Percentiles rank a stretch among this genome's conserved stretches.
Evolutionary conservation across 2,888 invertebrate species (phyloP).

Genomic region (Acholoe squamosa): DNA sequence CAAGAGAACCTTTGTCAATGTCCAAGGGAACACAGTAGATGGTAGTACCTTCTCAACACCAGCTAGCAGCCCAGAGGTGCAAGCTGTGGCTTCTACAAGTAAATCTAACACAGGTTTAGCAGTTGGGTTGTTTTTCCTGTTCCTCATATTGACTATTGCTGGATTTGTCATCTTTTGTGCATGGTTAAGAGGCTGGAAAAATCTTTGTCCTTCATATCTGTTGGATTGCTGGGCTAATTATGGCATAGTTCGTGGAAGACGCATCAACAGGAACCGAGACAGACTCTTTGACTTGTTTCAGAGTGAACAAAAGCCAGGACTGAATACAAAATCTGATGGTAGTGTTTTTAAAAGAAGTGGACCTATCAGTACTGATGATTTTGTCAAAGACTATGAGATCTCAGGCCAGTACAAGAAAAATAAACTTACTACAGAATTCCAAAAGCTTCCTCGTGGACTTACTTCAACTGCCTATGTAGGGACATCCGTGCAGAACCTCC

Average conservation of each 20-base stretch:
- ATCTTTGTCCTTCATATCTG: background rate
- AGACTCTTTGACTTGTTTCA: too few species aligned
- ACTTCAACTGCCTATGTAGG: background rate
- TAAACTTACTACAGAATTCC: background rate
- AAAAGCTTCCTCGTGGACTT: constrained; percentile 9
- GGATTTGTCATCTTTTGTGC: background rate
- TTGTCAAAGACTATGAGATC: background rate
- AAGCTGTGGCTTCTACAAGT: background rate
- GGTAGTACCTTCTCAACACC: constrained; percentile 30
- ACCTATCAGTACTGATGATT: background rate
- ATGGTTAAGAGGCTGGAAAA: background rate
- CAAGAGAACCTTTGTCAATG: constrained; percentile 85
- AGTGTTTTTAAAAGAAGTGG: background rate
- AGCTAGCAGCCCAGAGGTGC: background rate
- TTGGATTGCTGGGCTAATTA: background rate
- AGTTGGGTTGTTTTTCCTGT: background rate
- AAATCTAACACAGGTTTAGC: background rate
- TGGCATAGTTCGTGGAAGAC: too few species aligned
- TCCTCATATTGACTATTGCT: background rate
- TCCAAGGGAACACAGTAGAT: background rate
- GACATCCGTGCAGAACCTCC: constrained; percentile 59
- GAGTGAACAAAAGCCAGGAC: too few species aligned
- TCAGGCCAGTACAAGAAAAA: background rate
- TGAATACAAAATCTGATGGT: too few species aligned
- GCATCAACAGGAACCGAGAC: too few species aligned